Evolutionary conservation across 1,140 invertebrate species (phyloP).

Genomic region (Cheumatopsyche charites): DNA sequence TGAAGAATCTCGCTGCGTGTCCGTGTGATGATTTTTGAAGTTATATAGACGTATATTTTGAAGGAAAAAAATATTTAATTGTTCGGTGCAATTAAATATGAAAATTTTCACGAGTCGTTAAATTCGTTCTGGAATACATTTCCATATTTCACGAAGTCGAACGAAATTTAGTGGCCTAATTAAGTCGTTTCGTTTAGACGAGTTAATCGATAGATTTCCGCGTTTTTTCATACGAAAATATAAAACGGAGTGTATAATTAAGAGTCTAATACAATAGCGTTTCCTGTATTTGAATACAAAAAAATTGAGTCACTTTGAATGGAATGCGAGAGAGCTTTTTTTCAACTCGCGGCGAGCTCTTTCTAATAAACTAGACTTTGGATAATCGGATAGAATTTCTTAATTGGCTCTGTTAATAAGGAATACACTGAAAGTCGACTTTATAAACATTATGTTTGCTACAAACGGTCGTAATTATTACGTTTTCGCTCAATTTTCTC

Average conservation of each 20-base stretch:
- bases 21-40: no score
- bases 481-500: no score
- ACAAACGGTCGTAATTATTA: no score
- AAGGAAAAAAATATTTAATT: no score
- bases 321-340: conserved; percentile 12
- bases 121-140: background rate
- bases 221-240: no score
- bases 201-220: no score
- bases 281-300: conserved; percentile 25
- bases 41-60: no score
- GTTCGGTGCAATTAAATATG: background rate
- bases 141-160: background rate
- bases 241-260: no score
- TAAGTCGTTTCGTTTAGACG: background rate
- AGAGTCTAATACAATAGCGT: conserved; percentile 15
- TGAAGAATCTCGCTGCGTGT: no score
- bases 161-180: background rate
- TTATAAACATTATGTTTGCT: no score
- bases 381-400: conserved; percentile 34
- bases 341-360: no score
- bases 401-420: conserved; percentile 35
- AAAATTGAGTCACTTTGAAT: conserved; percentile 1
- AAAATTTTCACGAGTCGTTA: conserved; percentile 2
- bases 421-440: background rate
- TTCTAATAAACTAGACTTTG: conserved; percentile 23